Evolutionary conservation across 2,797 vertebrate genomes (phyloP), one percentile per base, ranked within the genome.

Genomic region (Gambusia yucatana): DNA sequence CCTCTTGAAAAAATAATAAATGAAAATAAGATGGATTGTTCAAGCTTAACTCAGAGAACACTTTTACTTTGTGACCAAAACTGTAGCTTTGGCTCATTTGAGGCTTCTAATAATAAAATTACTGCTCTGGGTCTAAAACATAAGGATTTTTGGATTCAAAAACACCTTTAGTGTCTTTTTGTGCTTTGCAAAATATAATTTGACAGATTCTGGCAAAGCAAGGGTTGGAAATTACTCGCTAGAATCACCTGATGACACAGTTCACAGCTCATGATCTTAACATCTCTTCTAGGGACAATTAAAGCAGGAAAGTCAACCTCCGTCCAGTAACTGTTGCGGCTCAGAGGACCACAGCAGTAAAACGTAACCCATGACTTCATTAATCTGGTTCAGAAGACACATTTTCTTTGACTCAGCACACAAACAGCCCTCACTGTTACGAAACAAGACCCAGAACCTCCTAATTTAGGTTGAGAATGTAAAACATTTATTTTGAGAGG

Each of bases 41-140:
- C 48, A 47, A 47, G 67, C 63, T 78, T 16, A 28, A 73, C 44
- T 73, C 39, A 77, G 75, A 79, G 82, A 82, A 76, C 3, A 52
- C 81, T 0, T 6, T 82, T 6, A 67, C 79, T 0, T 7, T 75
- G 73, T 48, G 48, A 25, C 48, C 20, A 52, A 52, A 6, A 86
- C 77, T 47, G 16, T 47, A 78, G 83, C 44, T 82, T 20, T 1
- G 81, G 76, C 83, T 86, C 77, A 70, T 86, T 92, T 81, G 65
- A 88, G 77, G 86, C 74, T 47, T 85, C 86, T 87, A 88, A 90
- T 90, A 89, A 91, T 89, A 86, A 92, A 90, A 87, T 63, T 41
- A 80, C 76, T 73, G 76, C 87, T 87, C 8, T 3, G 20, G 72
- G 71, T 50, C 39, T 83, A 77, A 88, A 87, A 87, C 70, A 55